Evolutionary conservation across 2,888 invertebrate species (phyloP), one percentile per base, ranked within the genome.

Genomic region (Urechis unicinctus): DNA sequence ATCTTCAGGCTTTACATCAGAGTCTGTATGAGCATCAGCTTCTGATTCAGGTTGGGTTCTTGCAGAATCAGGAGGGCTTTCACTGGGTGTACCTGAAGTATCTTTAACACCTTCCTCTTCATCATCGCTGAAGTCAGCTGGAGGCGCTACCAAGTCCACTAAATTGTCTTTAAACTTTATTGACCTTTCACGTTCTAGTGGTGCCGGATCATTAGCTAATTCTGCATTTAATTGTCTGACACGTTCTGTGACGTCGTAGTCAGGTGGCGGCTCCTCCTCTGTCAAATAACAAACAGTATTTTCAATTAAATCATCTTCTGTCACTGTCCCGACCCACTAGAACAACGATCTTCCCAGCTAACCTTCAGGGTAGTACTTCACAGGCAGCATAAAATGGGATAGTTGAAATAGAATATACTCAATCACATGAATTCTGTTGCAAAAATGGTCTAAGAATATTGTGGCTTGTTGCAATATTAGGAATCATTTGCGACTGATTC

Each of bases 201-300:
- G 72, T 24, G 66, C 63, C 1, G 70, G 71, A 36, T 73, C 73
- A 36, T 70, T 67, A 22, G 72, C 72, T 13, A 75, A 63, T 55
- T 75, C 72, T 26, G 69, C 68, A 58, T 75, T 75, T 25, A 74
- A 62, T 47, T 67, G 66, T 53, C 69, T 67, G n/a, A 75, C 61
- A 36, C 73, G 58, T 41, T 70, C 74, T 43, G 68, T 68, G 3
- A 75, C 72, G 61, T 75, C 68, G 60, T 75, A 75, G 50, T 71
- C 72, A 30, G 75, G 74, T 1, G 73, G 71, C 6, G 52, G 51
- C 26, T 62, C 58, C 25, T 62, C 61, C 30, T 48, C 46, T 30
- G 26, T 9, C 25, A 42, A 2, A 17, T 36, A 9, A 36, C 9
- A 9, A 36, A 13, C 36, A 36, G 36, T 36, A 36, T 36, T 17